A percentile compares a stretch with the other conserved stretches of the same genome.
phyloP scores from a whole-genome alignment of 2,888 invertebrate species.

The Drosophila prostipennis region DNA sequence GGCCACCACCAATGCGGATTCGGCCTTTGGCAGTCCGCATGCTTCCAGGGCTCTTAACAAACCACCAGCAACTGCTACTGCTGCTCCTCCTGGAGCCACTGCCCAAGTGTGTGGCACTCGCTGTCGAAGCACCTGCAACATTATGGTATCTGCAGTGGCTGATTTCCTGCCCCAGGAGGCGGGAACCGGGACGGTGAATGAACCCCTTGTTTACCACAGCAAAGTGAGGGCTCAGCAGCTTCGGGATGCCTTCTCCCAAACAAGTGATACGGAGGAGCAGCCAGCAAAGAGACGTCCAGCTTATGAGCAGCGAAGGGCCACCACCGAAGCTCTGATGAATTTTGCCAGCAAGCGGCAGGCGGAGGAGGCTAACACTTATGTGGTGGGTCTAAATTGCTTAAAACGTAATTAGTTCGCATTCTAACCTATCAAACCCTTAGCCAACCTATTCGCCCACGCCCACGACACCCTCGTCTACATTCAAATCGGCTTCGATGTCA shows the following conservation, averaged over 20 bases:
- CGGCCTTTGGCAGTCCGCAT: slow-evolving; percentile 85
- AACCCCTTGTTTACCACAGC: slow-evolving; percentile 82
- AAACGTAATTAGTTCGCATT: no score
- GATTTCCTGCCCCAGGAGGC: slow-evolving; percentile 63
- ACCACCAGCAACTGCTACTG: slow-evolving; percentile 1
- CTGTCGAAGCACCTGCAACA: slow-evolving; percentile 89
- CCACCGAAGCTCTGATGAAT: slow-evolving; percentile 74
- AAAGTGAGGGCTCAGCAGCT: slow-evolving; percentile 82
- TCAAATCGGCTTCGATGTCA: slow-evolving; percentile 81
- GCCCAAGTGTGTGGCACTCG: slow-evolving; percentile 80
- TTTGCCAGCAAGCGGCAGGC: slow-evolving; percentile 63
- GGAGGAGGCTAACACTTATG: slow-evolving; percentile 83
- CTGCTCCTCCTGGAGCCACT: slow-evolving; percentile 40
- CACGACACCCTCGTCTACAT: slow-evolving; percentile 73
- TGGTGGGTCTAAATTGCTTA: slow-evolving; percentile 62
- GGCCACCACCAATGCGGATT: slow-evolving; percentile 82
- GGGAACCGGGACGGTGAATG: slow-evolving; percentile 52
- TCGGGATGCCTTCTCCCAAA: slow-evolving; percentile 83
- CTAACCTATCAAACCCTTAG: slow-evolving; percentile 40
- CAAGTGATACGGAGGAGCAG: slow-evolving; percentile 83
- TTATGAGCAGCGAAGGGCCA: slow-evolving; percentile 78
- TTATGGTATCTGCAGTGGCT: slow-evolving; percentile 86
- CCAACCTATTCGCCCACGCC: slow-evolving; percentile 70
- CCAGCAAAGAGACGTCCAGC: slow-evolving; percentile 60
- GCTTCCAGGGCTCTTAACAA: slow-evolving; percentile 60